Conservation (phyloP, 1,140 invertebrate genomes). For the Eumeta japonica region DNA sequence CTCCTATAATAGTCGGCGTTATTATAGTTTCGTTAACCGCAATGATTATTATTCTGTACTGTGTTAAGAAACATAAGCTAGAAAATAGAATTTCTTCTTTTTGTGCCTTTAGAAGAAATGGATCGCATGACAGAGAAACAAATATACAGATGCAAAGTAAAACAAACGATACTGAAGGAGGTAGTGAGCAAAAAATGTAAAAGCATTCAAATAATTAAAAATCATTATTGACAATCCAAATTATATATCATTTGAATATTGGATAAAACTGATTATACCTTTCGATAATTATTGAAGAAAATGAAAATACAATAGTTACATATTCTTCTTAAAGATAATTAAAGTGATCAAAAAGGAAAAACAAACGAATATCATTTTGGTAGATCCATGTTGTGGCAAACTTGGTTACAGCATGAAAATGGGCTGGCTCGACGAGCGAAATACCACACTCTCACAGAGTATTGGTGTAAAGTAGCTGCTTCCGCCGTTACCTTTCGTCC, state of each 20-base stretch:
- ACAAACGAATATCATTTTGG: too few relatives aligned
- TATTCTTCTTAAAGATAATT: conserved; percentile 1
- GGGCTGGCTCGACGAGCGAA: too few relatives aligned
- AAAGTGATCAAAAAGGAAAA: too few relatives aligned
- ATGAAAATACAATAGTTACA: not conserved
- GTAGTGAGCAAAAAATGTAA: conserved; percentile 41
- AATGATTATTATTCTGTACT: conserved; percentile 38
- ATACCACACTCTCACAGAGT: too few relatives aligned
- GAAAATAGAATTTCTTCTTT: conserved; percentile 26
- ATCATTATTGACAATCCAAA: conserved; percentile 14
- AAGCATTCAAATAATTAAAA: conserved; percentile 5
- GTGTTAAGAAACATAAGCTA: conserved; percentile 34
- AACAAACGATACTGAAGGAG: conserved; percentile 26
- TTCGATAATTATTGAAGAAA: too few relatives aligned
- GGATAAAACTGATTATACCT: too few relatives aligned
- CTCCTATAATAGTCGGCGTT: conserved; percentile 36
- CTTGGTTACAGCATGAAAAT: too few relatives aligned
- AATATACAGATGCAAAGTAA: conserved; percentile 33
- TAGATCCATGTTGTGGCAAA: too few relatives aligned
- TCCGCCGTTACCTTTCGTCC: too few relatives aligned
- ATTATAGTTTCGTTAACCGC: conserved; percentile 31
- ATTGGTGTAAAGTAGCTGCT: too few relatives aligned
- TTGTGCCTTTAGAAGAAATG: conserved; percentile 44
- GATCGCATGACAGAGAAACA: conserved; percentile 45
- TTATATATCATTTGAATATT: too few relatives aligned